Conservation (phyloP, 1,140 invertebrate species). For the fruit fly (Drosophila melanogaster) region DNA sequence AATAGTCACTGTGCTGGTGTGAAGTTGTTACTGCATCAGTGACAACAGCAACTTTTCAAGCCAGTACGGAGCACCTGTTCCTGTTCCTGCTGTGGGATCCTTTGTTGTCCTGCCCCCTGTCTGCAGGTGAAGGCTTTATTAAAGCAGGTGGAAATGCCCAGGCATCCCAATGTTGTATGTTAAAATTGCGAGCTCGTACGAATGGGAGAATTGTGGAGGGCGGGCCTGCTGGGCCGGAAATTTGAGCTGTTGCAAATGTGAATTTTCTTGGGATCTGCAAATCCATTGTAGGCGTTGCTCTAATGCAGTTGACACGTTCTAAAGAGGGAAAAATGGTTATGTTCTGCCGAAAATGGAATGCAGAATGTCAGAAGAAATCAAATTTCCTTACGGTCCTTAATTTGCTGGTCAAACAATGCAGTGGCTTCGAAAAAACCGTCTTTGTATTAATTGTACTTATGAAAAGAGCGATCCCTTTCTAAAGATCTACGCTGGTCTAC, state of each 20-base stretch:
- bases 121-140: conserved; percentile 77
- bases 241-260: conserved; percentile 71
- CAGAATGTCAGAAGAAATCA: conserved; percentile 45
- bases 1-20: conserved; percentile 42
- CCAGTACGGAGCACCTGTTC: conserved; percentile 9
- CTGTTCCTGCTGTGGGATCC: conserved; percentile 29
- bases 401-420: neutral
- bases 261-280: conserved; percentile 30
- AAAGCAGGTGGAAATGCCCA: conserved; percentile 44
- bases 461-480: too few species aligned
- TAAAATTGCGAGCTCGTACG: conserved; percentile 39
- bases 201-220: conserved; percentile 17
- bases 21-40: conserved; percentile 31
- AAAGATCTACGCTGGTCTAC: too few species aligned
- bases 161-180: conserved; percentile 39
- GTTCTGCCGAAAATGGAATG: conserved; percentile 21
- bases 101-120: conserved; percentile 53
- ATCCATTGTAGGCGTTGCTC: conserved; percentile 60
- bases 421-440: neutral
- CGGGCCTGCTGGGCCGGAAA: conserved; percentile 59
- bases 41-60: conserved; percentile 9
- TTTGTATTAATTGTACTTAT: neutral
- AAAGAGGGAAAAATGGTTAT: conserved; percentile 29
- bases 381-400: conserved; percentile 45
- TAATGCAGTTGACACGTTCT: conserved; percentile 58